phyloP scores from a whole-genome alignment of 2,888 invertebrate genomes.

The Mesopsocus fuscifrons region DNA sequence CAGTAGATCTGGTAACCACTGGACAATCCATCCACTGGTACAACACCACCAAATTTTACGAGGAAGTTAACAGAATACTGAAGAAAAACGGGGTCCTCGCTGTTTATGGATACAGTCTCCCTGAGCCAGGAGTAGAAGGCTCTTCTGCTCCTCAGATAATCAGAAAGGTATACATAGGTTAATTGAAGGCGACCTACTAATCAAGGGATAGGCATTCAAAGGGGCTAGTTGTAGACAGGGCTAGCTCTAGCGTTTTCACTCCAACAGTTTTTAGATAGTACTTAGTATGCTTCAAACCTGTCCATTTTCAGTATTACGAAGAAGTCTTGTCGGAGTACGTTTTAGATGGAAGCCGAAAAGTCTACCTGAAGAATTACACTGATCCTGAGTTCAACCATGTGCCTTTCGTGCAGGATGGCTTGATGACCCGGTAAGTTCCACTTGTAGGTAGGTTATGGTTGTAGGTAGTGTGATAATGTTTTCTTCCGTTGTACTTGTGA shows the following conservation, averaged over 20 bases:
- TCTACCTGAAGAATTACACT: conserved; percentile 19
- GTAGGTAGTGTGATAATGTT: conserved; percentile 1
- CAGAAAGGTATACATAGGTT: too few relatives aligned
- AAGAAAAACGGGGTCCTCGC: conserved; percentile 25
- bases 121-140: conserved; percentile 12
- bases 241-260: too few relatives aligned
- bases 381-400: conserved; percentile 16
- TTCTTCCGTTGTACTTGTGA: too few relatives aligned
- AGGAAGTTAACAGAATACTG: conserved; percentile 25
- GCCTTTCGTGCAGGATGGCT: conserved; percentile 15
- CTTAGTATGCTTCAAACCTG: too few relatives aligned
- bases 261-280: too few relatives aligned
- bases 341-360: conserved; percentile 17
- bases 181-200: too few relatives aligned
- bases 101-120: conserved; percentile 20
- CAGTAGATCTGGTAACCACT: conserved; percentile 24
- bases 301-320: background rate
- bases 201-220: too few relatives aligned
- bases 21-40: conserved; percentile 29
- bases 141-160: too few relatives aligned
- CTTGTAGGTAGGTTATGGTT: too few relatives aligned
- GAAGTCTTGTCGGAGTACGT: conserved; percentile 17
- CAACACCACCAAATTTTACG: conserved; percentile 24
- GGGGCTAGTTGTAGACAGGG: too few relatives aligned
- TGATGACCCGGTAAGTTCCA: conserved; percentile 16